phyloP scores from a whole-genome alignment of 2,113 vertebrate species.

The Cephalopterus ornatus region DNA sequence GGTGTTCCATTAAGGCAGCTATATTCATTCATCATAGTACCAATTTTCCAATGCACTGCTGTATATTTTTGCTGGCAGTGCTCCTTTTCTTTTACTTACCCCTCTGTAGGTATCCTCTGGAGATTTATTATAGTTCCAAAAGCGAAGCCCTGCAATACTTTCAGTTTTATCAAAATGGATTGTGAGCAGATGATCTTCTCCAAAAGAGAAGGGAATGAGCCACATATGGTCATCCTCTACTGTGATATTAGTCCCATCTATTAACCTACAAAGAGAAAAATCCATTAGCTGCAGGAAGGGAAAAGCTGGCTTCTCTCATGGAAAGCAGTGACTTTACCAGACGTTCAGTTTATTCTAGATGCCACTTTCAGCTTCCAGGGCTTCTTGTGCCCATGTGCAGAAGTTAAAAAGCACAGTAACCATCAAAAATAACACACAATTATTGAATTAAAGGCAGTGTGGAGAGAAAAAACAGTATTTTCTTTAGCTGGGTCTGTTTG shows the following conservation, averaged over 20 bases:
- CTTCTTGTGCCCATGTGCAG: neutral
- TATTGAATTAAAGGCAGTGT: neutral
- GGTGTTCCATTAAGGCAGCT: slow-evolving; percentile 56
- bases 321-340: neutral
- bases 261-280: slow-evolving; percentile 78
- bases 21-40: slow-evolving; percentile 71
- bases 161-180: slow-evolving; percentile 81
- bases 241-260: slow-evolving; percentile 92
- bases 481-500: neutral
- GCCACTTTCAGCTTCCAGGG: neutral
- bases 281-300: slow-evolving; percentile 14
- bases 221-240: slow-evolving; percentile 94
- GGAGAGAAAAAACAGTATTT: neutral
- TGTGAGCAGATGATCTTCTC: slow-evolving; percentile 82
- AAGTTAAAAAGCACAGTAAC: neutral
- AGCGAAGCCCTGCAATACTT: slow-evolving; percentile 86
- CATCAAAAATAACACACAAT: neutral
- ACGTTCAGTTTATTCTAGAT: neutral
- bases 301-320: neutral
- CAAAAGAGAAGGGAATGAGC: slow-evolving; percentile 90
- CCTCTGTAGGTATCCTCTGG: slow-evolving; percentile 96
- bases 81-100: slow-evolving; percentile 80
- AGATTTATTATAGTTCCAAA: slow-evolving; percentile 99
- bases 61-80: slow-evolving; percentile 52
- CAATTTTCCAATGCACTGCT: slow-evolving; percentile 56